Base-by-base conservation (phyloP, 2,113 vertebrate species). In the Excalfactoria chinensis region DNA sequence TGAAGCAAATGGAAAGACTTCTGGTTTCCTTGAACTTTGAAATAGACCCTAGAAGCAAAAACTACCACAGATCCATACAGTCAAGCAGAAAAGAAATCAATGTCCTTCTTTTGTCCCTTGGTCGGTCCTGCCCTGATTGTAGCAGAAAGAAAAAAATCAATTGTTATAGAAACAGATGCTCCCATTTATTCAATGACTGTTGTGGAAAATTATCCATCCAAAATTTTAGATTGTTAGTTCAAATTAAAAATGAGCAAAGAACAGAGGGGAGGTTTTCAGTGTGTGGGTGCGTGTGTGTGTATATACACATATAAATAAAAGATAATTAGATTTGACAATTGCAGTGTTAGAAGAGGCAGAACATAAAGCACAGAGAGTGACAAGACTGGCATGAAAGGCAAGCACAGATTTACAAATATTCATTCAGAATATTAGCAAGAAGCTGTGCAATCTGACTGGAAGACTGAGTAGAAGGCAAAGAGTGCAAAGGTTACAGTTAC, bases 131-230 rank as follows among this genome's bases (percentile, higher is more conserved):
- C 25, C 22, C 25, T 66, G 22, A 75, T 35, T 89, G 40, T 44
- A 86, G 41, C 10, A 80, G 53, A 43, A 91, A 68, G 51, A 71
- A 92, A 71, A 92, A 63, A 90, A 92, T 44, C 17, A 93, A 92
- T 71, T n/a, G 4, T 58, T 75, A 59, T 71, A 55, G 41, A 75
- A 55, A 59, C 25, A 89, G 58, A 56, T 78, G 56, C 28, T 73
- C 51, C 40, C 43, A 63, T 86, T 84, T 84, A 68, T 59, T 90
- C 51, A 71, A 0, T 37, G 22, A 77, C 9, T 7, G 14, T 43
- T 68, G 23, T 32, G 16, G 44, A 94, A 80, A 84, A 63, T 44
- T 22, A 56, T 66, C 32, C 43, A 25, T 55, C 56, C 7, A 63
- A 74, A 68, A 63, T 62, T 55, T 86, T 81, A 74, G 28, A 37